Conservation (phyloP, 2,113 vertebrate species). For the Oxygymnocypris stewartii region DNA sequence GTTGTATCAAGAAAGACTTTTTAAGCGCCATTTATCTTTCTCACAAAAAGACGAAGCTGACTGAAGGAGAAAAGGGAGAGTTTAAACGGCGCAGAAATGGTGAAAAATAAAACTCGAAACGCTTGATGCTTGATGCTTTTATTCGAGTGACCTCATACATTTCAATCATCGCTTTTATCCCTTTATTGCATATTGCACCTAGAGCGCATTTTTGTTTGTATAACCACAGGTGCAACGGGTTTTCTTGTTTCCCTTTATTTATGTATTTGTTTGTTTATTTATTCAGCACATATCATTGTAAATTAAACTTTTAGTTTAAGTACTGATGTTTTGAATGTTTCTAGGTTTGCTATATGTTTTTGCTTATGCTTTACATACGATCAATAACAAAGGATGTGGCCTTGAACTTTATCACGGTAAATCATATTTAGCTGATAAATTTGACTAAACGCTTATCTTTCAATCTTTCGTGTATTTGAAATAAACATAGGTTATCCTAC, state of each 20-base stretch:
- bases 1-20: conserved; percentile 75
- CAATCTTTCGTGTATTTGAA: background rate
- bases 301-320: too few relatives aligned
- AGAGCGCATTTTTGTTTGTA: background rate
- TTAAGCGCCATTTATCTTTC: conserved; percentile 65
- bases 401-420: background rate
- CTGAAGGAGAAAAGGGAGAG: conserved; percentile 58
- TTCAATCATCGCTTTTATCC: conserved; percentile 3
- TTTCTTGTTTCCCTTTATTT: background rate
- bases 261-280: too few relatives aligned
- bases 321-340: too few relatives aligned
- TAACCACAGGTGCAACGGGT: background rate
- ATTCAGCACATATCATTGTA: too few relatives aligned
- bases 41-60: conserved; percentile 67
- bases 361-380: background rate
- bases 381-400: background rate
- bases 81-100: conserved; percentile 60
- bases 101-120: conserved; percentile 63
- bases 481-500: background rate
- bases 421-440: background rate
- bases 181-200: background rate
- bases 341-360: background rate
- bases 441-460: background rate
- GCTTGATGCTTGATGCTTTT: conserved; percentile 36
- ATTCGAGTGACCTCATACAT: conserved; percentile 17